Base-by-base conservation (phyloP, 2,113 vertebrate species). In the Ascaphus truei region DNA sequence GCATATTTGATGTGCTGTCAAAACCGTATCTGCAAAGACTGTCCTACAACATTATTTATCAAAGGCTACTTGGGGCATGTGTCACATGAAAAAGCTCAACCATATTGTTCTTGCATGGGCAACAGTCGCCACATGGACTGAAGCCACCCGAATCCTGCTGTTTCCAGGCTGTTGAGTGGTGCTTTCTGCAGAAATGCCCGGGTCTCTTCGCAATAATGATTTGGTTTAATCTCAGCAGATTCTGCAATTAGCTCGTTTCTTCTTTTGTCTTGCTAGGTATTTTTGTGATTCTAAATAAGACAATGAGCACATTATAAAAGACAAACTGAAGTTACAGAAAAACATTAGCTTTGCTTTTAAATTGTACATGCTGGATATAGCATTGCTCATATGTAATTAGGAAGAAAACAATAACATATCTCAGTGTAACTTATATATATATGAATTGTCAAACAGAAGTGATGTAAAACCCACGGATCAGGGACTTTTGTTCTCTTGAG, bases 201-300 rank as follows among this genome's bases (percentile, higher is more conserved):
- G 36, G 20, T 20, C 16, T 57, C 30, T 57, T 34, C 7, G 8
- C 26, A 15, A 25, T 55, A 20, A 15, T 34, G 8, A 31, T 30
- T 48, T 27, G 27, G 15, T 23, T 1, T 15, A 11, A 11, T 37
- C 23, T 26, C 39, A 13, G 15, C 18, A 22, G 16, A 22, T 20
- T 22, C 43, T n/a, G 23, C 43, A 47, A 52, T 71, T 71, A 71
- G 45, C 56, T 71, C 15, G 67, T 41, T 39, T 71, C 57, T 61
- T 71, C 67, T 61, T 71, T 71, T 59, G 51, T 71, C 67, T 71
- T 71, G 22, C 27, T 39, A n/a, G 67, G 67, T 3, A 71, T 50
- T 71, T 71, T 51, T 51, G 47, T 60, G 48, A 23, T 52, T 61
- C 67, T 71, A 52, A 29, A 52, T 52, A 61, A 52, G 52, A 71